These are phyloP conservation scores for Dicycla oo DNA, from an alignment of 2,888 invertebrate species.

Conservation along the genomic window DNA sequence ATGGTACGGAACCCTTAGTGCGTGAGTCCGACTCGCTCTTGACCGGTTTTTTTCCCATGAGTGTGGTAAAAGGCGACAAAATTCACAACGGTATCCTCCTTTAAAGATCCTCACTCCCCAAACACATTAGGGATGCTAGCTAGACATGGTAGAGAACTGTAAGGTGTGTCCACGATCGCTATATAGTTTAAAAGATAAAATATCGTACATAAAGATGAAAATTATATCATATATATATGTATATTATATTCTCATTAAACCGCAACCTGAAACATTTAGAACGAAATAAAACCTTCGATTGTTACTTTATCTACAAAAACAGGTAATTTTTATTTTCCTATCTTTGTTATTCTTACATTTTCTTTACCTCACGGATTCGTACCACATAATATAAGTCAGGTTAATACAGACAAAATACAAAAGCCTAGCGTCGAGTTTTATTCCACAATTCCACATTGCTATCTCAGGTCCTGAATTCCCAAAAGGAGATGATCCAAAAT, in stretches of 20 bases:
- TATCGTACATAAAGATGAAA: neutral
- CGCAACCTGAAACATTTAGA: neutral
- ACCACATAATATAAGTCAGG: neutral
- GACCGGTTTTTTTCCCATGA: neutral
- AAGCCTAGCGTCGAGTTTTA: neutral
- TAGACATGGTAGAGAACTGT: too few relatives aligned
- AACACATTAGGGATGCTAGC: neutral
- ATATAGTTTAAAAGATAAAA: neutral
- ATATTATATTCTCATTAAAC: neutral
- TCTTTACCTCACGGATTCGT: neutral
- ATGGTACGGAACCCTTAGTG: too few relatives aligned
- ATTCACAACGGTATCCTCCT: neutral
- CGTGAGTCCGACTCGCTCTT: too few relatives aligned
- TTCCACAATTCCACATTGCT: neutral
- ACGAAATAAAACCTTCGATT: neutral
- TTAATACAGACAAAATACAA: slow-evolving; percentile 21
- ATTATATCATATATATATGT: too few relatives aligned
- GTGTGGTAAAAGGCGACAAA: neutral
- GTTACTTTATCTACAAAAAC: slow-evolving; percentile 11
- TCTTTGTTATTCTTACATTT: slow-evolving; percentile 10
- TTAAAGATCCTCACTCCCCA: neutral
- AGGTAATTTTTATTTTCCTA: neutral
- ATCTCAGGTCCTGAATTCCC: slow-evolving; percentile 1
- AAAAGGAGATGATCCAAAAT: too few relatives aligned
- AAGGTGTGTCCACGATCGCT: neutral